Evolutionary conservation across 2,113 vertebrate species (phyloP).

Genomic region (Tetraodon nigroviridis): DNA sequence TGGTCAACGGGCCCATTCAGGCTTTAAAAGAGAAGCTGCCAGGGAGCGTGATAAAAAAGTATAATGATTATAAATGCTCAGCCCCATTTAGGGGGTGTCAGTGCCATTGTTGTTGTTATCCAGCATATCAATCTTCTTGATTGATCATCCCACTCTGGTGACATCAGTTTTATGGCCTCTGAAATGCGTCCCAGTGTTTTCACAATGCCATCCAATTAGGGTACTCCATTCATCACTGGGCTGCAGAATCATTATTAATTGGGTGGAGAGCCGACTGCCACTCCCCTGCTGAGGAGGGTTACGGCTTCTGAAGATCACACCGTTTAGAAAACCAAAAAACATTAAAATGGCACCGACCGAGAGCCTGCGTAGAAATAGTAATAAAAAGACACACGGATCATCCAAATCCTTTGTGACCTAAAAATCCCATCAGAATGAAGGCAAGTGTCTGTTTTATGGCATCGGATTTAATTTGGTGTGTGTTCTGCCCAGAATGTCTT

Average conservation of each 20-base stretch:
- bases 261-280: slow-evolving; percentile 67
- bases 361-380: slow-evolving; percentile 20
- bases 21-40: slow-evolving; percentile 62
- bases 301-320: slow-evolving; percentile 51
- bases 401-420: background rate
- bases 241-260: slow-evolving; percentile 75
- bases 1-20: slow-evolving; percentile 61
- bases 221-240: slow-evolving; percentile 75
- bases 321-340: slow-evolving; percentile 37
- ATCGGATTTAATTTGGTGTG: background rate
- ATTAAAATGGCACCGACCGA: slow-evolving; percentile 36
- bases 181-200: slow-evolving; percentile 74
- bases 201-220: slow-evolving; percentile 79
- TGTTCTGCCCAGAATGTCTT: too few relatives aligned
- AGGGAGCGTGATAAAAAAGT: slow-evolving; percentile 60
- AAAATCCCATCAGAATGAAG: background rate
- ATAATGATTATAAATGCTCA: slow-evolving; percentile 70
- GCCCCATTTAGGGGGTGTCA: slow-evolving; percentile 67
- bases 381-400: slow-evolving; percentile 23
- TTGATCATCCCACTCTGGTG: slow-evolving; percentile 71
- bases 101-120: slow-evolving; percentile 72
- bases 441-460: background rate
- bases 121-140: slow-evolving; percentile 75
- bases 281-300: slow-evolving; percentile 71
- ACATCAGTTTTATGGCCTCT: slow-evolving; percentile 74